Evolutionary conservation across 2,797 vertebrate species (phyloP).

Genomic region (Pampus argenteus): DNA sequence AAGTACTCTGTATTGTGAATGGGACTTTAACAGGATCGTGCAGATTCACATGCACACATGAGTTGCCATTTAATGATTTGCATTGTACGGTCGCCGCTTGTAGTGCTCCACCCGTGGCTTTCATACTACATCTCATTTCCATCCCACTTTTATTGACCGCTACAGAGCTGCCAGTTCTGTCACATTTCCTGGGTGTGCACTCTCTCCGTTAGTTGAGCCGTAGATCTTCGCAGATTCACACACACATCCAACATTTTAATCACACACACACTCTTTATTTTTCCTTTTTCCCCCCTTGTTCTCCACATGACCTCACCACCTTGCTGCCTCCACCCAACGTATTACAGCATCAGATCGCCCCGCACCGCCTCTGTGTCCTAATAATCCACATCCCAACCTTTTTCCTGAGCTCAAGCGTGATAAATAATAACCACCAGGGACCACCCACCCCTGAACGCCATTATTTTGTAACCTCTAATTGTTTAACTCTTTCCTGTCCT

Average conservation of each 20-base stretch:
- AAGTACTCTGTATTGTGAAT: background rate
- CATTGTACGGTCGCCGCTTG: slow-evolving; percentile 15
- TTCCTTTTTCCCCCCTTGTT: slow-evolving; percentile 44
- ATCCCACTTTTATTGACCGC: slow-evolving; percentile 46
- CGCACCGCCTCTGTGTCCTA: slow-evolving; percentile 28
- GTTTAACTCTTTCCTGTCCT: slow-evolving; percentile 83
- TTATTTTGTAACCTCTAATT: slow-evolving; percentile 73
- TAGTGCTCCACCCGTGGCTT: slow-evolving; percentile 26
- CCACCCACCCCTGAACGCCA: slow-evolving; percentile 64
- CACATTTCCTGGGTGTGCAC: slow-evolving; percentile 65
- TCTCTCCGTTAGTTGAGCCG: slow-evolving; percentile 18
- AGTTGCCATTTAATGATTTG: slow-evolving; percentile 33
- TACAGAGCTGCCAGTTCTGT: slow-evolving; percentile 38
- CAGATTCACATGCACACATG: slow-evolving; percentile 23
- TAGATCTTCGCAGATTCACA: slow-evolving; percentile 56
- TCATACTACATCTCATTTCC: slow-evolving; percentile 36
- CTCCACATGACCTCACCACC: slow-evolving; percentile 76
- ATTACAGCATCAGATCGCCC: slow-evolving; percentile 47
- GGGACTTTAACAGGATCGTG: slow-evolving; percentile 10
- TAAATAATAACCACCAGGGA: slow-evolving; percentile 74
- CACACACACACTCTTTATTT: slow-evolving; percentile 59
- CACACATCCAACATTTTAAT: slow-evolving; percentile 69
- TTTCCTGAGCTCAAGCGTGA: slow-evolving; percentile 75
- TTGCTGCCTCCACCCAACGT: slow-evolving; percentile 72
- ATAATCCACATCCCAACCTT: slow-evolving; percentile 69